phyloP scores from a whole-genome alignment of 2,113 vertebrate species.

The Trogon surrucura region DNA sequence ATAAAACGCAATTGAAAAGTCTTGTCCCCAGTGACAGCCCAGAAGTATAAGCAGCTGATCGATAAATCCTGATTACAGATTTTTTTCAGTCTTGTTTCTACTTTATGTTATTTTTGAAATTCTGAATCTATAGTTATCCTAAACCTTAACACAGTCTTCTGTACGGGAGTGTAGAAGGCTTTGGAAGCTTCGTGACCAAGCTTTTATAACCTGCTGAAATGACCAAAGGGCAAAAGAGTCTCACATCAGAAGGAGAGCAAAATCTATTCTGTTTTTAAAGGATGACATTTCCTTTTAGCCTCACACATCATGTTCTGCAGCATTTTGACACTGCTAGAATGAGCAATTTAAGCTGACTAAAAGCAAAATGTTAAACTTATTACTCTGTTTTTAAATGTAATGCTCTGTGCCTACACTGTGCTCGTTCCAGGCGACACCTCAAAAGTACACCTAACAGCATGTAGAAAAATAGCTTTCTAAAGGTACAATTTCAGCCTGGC shows the following conservation, averaged over 20 bases:
- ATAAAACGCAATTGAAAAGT: background rate
- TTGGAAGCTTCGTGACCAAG: background rate
- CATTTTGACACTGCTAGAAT: background rate
- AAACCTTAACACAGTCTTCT: background rate
- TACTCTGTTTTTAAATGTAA: background rate
- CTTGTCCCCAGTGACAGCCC: background rate
- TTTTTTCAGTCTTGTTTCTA: background rate
- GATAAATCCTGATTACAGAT: background rate
- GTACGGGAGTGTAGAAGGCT: background rate
- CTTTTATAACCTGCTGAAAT: background rate
- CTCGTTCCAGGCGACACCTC: background rate
- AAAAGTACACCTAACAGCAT: background rate
- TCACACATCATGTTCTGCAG: background rate
- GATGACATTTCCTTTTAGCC: background rate
- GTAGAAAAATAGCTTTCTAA: background rate
- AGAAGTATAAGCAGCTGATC: background rate
- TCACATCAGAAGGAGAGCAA: background rate
- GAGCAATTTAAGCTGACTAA: background rate
- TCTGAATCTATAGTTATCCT: background rate
- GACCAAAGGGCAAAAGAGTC: background rate
- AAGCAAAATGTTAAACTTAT: constrained; percentile 2
- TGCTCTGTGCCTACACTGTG: background rate
- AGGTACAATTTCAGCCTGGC: background rate
- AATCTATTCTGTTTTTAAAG: background rate
- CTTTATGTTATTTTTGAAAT: background rate